Evolutionary conservation across 2,113 vertebrate genomes (phyloP).

Genomic region (Platysteira castanea): DNA sequence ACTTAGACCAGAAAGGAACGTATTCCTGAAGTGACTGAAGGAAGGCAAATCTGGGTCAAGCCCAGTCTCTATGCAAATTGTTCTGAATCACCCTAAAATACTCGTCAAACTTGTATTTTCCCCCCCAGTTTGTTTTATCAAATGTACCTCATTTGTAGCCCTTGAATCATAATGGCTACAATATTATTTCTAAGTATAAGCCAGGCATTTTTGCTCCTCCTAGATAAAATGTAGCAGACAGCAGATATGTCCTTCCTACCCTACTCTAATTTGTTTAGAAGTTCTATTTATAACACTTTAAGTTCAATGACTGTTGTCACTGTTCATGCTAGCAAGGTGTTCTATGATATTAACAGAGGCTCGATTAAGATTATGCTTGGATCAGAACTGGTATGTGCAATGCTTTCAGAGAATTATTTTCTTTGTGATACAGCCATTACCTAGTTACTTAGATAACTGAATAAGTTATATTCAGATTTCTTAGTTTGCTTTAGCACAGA

Average conservation of each 20-base stretch:
- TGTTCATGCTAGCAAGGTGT: conserved; percentile 12
- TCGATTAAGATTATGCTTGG: conserved; percentile 54
- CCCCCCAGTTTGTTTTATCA: not conserved
- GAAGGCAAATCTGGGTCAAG: not conserved
- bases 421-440: conserved; percentile 15
- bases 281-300: conserved; percentile 24
- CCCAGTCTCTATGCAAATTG: not conserved
- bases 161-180: not conserved
- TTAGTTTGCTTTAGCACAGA: not conserved
- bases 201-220: not conserved
- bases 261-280: conserved; percentile 32
- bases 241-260: not conserved
- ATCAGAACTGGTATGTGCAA: not conserved
- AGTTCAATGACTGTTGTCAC: conserved; percentile 44
- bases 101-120: fast-evolving
- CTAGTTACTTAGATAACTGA: conserved; percentile 4
- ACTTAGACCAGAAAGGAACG: not conserved
- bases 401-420: conserved; percentile 37
- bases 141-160: not conserved
- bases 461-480: not conserved
- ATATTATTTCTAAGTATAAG: not conserved
- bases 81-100: not conserved
- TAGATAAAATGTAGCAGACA: not conserved
- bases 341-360: conserved; percentile 25
- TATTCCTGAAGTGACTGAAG: not conserved